These are phyloP conservation scores for Cyrtodaria siliqua DNA, from an alignment of 2,888 invertebrate species.

Conservation along the genomic window DNA sequence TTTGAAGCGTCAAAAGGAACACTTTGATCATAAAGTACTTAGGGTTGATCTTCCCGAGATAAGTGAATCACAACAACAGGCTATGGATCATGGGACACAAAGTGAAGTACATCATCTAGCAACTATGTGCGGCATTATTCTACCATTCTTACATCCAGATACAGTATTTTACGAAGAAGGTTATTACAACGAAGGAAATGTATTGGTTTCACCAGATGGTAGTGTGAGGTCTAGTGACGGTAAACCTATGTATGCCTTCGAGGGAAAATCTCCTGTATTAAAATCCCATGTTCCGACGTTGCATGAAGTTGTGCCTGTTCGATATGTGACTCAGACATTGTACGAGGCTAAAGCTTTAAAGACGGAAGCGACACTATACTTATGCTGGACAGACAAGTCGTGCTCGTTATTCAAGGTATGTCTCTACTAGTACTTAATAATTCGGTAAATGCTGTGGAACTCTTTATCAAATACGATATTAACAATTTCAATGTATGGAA, in stretches of 20 bases:
- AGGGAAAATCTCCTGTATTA: too few relatives aligned
- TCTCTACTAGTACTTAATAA: too few relatives aligned
- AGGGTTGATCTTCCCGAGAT: neutral
- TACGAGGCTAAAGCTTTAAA: too few relatives aligned
- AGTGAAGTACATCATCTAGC: constrained; percentile 6
- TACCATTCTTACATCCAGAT: constrained; percentile 7
- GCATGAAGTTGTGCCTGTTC: neutral
- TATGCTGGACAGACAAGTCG: too few relatives aligned
- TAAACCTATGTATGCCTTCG: neutral
- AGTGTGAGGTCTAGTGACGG: neutral
- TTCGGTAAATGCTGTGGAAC: too few relatives aligned
- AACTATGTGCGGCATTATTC: constrained; percentile 6
- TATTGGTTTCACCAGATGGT: constrained; percentile 13
- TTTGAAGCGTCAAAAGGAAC: constrained; percentile 2
- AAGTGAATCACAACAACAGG: neutral
- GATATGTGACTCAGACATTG: constrained; percentile 12
- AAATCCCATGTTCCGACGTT: neutral
- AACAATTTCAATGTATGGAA: too few relatives aligned
- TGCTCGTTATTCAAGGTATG: too few relatives aligned
- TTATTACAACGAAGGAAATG: neutral
- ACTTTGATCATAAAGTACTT: neutral
- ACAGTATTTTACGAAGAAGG: constrained; percentile 4
- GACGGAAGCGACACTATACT: too few relatives aligned
- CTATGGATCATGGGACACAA: constrained; percentile 13
- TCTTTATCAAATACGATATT: too few relatives aligned